Evolutionary conservation across 1,140 invertebrate genomes (phyloP), one percentile per base, ranked within the genome.

Genomic region (Drosophila lini): DNA sequence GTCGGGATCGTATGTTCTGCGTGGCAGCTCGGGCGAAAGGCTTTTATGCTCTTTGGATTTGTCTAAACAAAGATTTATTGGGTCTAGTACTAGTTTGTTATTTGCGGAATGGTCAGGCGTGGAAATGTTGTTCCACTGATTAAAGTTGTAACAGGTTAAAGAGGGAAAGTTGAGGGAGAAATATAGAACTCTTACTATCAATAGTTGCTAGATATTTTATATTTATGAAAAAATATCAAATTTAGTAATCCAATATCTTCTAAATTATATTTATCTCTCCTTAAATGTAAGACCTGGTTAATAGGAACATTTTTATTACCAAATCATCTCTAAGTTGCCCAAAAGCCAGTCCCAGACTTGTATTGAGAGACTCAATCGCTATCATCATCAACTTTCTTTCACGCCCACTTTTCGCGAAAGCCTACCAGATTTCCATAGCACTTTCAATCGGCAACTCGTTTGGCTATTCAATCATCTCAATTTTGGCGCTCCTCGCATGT

Each of bases 21-120:
- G 60, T 60, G 74, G 58, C 55, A 85, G 56, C 57, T 74, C 38
- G 15, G 69, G 82, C 78, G 76, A 88, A 83, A 86, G 71, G 63
- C 76, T 88, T 86, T 88, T 68, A 83, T 88, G 83, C 61, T 80
- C 60, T 83, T 68, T 82, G 80, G 80, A 86, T 88, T 89, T 89
- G 80, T 83, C 78, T 79, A 88, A 88, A 89, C 83, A 88, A 89
- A 83, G 83, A 88, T 89, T 88, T 88, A 88, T 88, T 88, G 84
- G 71, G 42, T 89, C 34, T 74, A 61, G 52, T 62, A 67, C 74
- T 73, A 40, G 25, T 71, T 41, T 13, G 69, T 47, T 8, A 15
- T 32, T 40, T 16, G 4, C 15, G n/a, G n/a, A 59, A 34, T 13
- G 13, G 11, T 9, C 5, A 16, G 64, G 15, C 15, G 42, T 1